A percentile compares a stretch with the other conserved stretches of the same genome.
Evolutionary conservation across 2,888 invertebrate species (phyloP).

Genomic region (Heteromurus nitidus): DNA sequence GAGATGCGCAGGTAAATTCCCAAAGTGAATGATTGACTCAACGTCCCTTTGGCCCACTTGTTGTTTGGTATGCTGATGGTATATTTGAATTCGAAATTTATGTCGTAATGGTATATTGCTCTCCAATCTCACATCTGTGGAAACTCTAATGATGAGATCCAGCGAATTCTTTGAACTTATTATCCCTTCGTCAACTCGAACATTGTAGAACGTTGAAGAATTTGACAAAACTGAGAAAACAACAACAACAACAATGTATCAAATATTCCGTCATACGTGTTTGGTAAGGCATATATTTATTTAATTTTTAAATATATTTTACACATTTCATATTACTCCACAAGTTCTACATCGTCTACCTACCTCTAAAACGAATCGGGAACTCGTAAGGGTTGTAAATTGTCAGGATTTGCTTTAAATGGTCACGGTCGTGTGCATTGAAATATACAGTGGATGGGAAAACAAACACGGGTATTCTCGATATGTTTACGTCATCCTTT

Average conservation of each 20-base stretch:
- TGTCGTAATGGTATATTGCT: conserved; percentile 63
- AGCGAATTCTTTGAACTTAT: conserved; percentile 70
- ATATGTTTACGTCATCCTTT: conserved; percentile 53
- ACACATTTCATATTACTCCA: background rate
- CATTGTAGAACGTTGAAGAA: conserved; percentile 67
- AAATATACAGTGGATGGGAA: conserved; percentile 70
- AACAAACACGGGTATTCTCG: conserved; percentile 71
- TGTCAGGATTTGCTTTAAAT: conserved; percentile 71
- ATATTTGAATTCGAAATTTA: conserved; percentile 71
- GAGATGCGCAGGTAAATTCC: conserved; percentile 53
- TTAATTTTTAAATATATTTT: background rate
- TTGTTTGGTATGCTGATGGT: conserved; percentile 55
- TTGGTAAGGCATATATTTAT: too few relatives aligned
- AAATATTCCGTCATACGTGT: too few relatives aligned
- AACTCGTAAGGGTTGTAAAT: conserved; percentile 73
- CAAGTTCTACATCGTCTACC: background rate
- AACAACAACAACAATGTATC: conserved; percentile 29
- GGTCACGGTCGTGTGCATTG: conserved; percentile 70
- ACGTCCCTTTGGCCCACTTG: conserved; percentile 69
- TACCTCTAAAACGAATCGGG: conserved; percentile 72
- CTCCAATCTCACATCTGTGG: conserved; percentile 60
- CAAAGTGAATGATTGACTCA: conserved; percentile 69
- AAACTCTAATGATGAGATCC: conserved; percentile 71
- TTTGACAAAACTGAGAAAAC: conserved; percentile 72
- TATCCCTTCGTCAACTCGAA: conserved; percentile 70